Base-by-base conservation (phyloP, 2,888 invertebrate genomes). In the Dolomedes plantarius region DNA sequence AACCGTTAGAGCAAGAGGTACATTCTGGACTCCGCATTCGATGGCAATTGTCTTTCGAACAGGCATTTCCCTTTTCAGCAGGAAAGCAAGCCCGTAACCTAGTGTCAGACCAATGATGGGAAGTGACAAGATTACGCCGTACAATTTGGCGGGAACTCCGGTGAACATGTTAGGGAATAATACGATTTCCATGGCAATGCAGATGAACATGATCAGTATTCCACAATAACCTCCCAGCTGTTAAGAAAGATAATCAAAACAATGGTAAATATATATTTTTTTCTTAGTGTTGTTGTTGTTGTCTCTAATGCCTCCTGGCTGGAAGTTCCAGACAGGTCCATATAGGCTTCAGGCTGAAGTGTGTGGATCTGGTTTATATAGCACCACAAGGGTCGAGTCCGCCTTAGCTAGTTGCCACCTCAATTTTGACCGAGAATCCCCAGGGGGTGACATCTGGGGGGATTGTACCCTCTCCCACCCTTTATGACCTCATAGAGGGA, bases 1-100 rank as follows among this genome's bases (percentile, higher is more conserved):
- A 56, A 91, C 87, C 7, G 90, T 90, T 86, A 91, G 89, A 32
- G 90, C 90, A 19, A 90, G 85, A 0, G 90, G 90, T 19, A 90
- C 90, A 76, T 91, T 91, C 71, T 91, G 91, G 29, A 90, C 89
- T 11, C 90, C 90, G 2, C 90, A 90, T 87, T 91, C 91, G 32
- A 90, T 87, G 62, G 90, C 90, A 31, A 91, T 89, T 0, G 91
- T 90, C 56, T 90, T 81, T 23, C 90, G 76, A 16, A 77, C 87
- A 1, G 71, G 80, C 6, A 83, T 69, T 36, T 87, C 85, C 87
- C 90, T 88, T 11, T 89, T 72, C 65, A 89, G 89, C 3, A 90
- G 73, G 9, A 81, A 77, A 0, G 90, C 89, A 0, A 89, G 87
- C 16, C 86, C 28, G 72, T 89, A 90, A n/a, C 90, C 91, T 11